Conservation (phyloP, 2,888 invertebrate species). For the Callosobruchus maculatus region DNA sequence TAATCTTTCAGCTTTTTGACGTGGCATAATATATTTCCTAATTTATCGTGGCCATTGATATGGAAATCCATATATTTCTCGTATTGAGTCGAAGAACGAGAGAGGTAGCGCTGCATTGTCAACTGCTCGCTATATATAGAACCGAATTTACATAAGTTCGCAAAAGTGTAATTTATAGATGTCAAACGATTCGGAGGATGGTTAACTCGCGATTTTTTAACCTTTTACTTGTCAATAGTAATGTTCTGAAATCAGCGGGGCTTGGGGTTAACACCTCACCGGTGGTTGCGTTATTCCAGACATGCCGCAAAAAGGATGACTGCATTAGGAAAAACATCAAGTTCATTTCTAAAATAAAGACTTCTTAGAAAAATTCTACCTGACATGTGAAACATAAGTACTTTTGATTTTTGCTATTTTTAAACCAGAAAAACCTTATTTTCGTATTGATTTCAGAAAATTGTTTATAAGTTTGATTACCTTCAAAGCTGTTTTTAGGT, state of each 20-base stretch:
- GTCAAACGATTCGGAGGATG: slow-evolving; percentile 32
- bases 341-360: too few relatives aligned
- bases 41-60: neutral
- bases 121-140: slow-evolving; percentile 33
- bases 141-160: slow-evolving; percentile 38
- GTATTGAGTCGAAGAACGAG: slow-evolving; percentile 3
- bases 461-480: too few relatives aligned
- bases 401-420: too few relatives aligned
- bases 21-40: neutral
- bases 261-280: too few relatives aligned
- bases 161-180: slow-evolving; percentile 47
- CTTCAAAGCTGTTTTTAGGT: too few relatives aligned
- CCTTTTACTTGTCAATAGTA: neutral
- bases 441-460: too few relatives aligned
- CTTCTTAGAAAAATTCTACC: too few relatives aligned
- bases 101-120: slow-evolving; percentile 14
- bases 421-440: too few relatives aligned
- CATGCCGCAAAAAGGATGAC: too few relatives aligned
- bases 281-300: too few relatives aligned
- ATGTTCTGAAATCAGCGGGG: neutral
- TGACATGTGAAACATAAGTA: too few relatives aligned
- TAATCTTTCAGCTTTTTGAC: neutral
- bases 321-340: too few relatives aligned
- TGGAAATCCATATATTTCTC: neutral
- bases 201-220: neutral